phyloP scores from a whole-genome alignment of 2,797 vertebrate species.

The Coccyzus lansbergi region DNA sequence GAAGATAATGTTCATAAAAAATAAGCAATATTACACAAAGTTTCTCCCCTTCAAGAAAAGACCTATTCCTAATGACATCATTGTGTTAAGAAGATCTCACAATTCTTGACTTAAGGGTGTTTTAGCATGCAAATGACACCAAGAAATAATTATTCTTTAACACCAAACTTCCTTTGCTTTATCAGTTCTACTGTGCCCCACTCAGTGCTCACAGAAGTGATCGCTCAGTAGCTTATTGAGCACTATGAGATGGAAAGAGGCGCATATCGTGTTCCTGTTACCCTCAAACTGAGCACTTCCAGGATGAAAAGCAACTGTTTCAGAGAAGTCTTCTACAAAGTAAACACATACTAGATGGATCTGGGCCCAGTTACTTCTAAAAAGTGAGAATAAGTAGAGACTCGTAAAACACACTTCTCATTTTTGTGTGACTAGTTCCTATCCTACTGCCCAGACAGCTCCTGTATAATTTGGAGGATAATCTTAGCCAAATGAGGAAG shows the following conservation, averaged over 20 bases:
- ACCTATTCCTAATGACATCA: not conserved
- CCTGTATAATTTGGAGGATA: not conserved
- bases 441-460: not conserved
- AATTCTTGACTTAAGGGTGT: not conserved
- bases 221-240: not conserved
- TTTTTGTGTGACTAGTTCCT: not conserved
- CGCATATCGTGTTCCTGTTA: accelerated
- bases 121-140: not conserved
- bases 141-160: not conserved
- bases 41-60: not conserved
- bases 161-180: not conserved
- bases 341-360: not conserved
- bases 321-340: not conserved
- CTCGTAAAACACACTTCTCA: not conserved
- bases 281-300: accelerated
- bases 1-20: not conserved
- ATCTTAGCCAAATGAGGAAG: slow-evolving; percentile 6
- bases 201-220: not conserved
- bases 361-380: not conserved
- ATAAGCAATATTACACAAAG: not conserved
- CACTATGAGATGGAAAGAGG: not conserved
- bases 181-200: not conserved
- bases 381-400: not conserved
- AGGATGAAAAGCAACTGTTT: not conserved
- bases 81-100: not conserved